Percentiles rank a stretch among this genome's conserved stretches.
These are phyloP conservation scores for Chamaedrilus cognettii DNA, from an alignment of 2,888 invertebrate genomes.

Conservation along the genomic window DNA sequence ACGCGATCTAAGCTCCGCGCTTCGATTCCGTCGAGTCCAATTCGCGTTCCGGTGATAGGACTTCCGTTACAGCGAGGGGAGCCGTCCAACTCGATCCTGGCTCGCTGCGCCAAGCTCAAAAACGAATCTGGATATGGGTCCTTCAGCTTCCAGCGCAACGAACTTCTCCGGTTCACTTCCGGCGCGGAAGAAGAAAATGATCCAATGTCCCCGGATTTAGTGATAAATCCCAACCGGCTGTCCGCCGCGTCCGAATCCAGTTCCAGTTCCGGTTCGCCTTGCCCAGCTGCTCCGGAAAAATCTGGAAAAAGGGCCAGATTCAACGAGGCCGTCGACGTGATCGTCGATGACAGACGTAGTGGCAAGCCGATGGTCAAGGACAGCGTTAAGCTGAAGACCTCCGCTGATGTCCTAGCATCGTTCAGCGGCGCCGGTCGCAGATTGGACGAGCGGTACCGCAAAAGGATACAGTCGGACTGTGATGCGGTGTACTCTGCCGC, in stretches of 20 bases:
- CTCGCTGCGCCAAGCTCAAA: not conserved
- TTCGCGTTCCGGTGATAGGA: not conserved
- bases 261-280: not conserved
- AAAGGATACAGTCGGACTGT: not conserved
- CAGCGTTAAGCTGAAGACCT: constrained; percentile 20
- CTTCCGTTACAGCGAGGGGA: not conserved
- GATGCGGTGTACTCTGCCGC: not conserved
- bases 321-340: constrained; percentile 25
- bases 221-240: too few species aligned
- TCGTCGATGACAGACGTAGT: constrained; percentile 18
- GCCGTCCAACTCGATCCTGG: not conserved
- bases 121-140: not conserved
- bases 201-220: not conserved
- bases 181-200: not conserved
- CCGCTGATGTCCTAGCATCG: not conserved
- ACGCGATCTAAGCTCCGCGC: too few species aligned
- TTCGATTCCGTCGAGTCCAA: not conserved
- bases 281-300: not conserved
- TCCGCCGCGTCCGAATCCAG: not conserved
- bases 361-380: constrained; percentile 18
- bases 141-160: not conserved
- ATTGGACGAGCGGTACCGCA: not conserved
- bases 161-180: not conserved
- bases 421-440: not conserved
- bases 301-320: constrained; percentile 17